These are phyloP conservation scores for Hybognathus amarus DNA, from an alignment of 2,797 vertebrate genomes.

Conservation along the genomic window DNA sequence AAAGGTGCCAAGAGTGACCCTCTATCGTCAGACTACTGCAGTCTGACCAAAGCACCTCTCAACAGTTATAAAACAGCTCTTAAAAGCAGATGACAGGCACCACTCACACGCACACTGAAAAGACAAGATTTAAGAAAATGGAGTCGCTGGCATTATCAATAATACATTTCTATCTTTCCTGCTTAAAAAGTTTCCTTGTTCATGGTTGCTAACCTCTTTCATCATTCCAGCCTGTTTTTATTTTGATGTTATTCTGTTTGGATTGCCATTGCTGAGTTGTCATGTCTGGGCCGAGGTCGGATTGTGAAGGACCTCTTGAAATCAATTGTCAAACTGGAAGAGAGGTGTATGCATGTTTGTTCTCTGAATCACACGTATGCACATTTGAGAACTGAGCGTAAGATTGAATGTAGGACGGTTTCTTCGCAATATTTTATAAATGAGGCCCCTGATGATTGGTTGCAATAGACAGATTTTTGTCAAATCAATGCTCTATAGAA, in stretches of 20 bases:
- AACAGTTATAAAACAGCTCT: conserved; percentile 75
- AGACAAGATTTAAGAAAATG: conserved; percentile 13
- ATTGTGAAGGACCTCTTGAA: not conserved
- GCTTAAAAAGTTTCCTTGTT: not conserved
- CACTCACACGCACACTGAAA: conserved; percentile 43
- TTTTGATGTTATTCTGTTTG: not conserved
- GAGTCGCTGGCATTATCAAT: not conserved
- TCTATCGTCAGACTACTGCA: conserved; percentile 97
- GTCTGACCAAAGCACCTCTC: conserved; percentile 91
- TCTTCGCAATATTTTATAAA: too few relatives aligned
- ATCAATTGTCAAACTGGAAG: not conserved
- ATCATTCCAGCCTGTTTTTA: conserved; percentile 5
- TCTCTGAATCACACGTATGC: too few relatives aligned
- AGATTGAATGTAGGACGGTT: too few relatives aligned
- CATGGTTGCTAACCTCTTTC: not conserved
- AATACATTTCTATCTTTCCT: not conserved
- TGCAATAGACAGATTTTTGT: not conserved
- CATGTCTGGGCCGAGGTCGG: not conserved
- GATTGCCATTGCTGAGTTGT: not conserved
- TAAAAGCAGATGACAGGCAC: conserved; percentile 23
- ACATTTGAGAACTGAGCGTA: too few relatives aligned
- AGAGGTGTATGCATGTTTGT: too few relatives aligned
- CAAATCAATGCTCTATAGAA: not conserved
- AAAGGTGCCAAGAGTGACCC: conserved; percentile 96
- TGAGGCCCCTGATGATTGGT: not conserved